These are phyloP conservation scores for Thoracochromis brauschi DNA, from an alignment of 2,113 vertebrate genomes.

Conservation along the genomic window DNA sequence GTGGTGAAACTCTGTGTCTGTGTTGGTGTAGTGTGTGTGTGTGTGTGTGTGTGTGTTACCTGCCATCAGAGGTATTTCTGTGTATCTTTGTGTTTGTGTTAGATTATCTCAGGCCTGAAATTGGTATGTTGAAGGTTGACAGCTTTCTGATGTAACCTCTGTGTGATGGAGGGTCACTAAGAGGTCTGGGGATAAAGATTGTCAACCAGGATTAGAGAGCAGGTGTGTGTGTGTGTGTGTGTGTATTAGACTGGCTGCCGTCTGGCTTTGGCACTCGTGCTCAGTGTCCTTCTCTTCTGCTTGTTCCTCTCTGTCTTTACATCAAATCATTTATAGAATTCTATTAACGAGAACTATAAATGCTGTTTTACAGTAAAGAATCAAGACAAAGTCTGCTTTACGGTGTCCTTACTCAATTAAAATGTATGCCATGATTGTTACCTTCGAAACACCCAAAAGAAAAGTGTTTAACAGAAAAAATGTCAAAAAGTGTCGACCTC, in stretches of 20 bases:
- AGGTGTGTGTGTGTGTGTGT: not conserved
- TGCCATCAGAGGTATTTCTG: not conserved
- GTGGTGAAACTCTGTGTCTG: not conserved
- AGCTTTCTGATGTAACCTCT: slow-evolving; percentile 2
- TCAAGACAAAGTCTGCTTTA: not conserved
- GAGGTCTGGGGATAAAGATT: slow-evolving; percentile 20
- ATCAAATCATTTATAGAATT: not conserved
- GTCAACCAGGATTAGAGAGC: slow-evolving; percentile 3
- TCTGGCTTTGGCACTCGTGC: not conserved
- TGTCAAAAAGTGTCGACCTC: not conserved
- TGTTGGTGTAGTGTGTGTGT: not conserved
- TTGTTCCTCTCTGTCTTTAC: not conserved
- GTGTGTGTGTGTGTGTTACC: not conserved
- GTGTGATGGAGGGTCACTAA: slow-evolving; percentile 18
- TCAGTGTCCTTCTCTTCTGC: not conserved
- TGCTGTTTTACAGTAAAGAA: accelerated
- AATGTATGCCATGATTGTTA: not conserved
- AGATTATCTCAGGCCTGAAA: not conserved
- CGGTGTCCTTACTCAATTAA: not conserved
- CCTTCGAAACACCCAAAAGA: not conserved
- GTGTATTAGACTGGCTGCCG: not conserved
- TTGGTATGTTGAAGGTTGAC: slow-evolving; percentile 13
- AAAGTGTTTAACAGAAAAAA: not conserved
- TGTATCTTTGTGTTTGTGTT: not conserved
- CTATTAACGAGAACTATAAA: not conserved